Conservation (phyloP, 2,888 invertebrate genomes). For the Tiliacea citrago region DNA sequence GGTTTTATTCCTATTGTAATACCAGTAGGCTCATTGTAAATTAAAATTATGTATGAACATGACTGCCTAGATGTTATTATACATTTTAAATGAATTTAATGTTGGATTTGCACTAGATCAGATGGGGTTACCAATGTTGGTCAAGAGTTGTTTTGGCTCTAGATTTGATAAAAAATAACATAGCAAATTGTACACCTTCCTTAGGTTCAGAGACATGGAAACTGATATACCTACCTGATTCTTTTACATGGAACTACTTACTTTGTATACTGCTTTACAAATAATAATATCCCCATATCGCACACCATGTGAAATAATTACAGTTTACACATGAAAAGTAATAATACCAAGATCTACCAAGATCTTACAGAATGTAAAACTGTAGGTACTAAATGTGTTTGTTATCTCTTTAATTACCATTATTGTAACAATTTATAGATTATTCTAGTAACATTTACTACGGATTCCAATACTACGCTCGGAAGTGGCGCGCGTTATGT, state of each 20-base stretch:
- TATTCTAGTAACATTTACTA: not conserved
- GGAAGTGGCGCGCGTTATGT: not conserved
- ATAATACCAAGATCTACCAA: not conserved
- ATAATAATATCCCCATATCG: not conserved
- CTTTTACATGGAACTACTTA: not conserved
- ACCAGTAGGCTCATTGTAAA: constrained; percentile 83
- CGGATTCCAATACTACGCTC: not conserved
- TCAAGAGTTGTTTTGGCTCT: not conserved
- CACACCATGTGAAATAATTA: not conserved
- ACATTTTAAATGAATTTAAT: constrained; percentile 5
- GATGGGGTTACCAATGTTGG: not conserved
- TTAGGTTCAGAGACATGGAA: not conserved
- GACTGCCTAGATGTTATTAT: constrained; percentile 62
- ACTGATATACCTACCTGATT: not conserved
- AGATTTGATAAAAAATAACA: constrained; percentile 1
- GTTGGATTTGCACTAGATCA: not conserved
- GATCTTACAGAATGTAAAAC: not conserved
- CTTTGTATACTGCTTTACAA: not conserved
- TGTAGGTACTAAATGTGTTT: not conserved
- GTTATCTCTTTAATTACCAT: not conserved
- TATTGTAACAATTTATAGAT: not conserved
- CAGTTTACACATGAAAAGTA: not conserved
- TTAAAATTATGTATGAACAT: constrained; percentile 54
- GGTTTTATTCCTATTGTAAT: constrained; percentile 64
- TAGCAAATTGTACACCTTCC: not conserved